Percentiles rank a stretch among this genome's conserved stretches.
phyloP scores from a whole-genome alignment of 2,797 vertebrate genomes.

The Austrolebias charrua region DNA sequence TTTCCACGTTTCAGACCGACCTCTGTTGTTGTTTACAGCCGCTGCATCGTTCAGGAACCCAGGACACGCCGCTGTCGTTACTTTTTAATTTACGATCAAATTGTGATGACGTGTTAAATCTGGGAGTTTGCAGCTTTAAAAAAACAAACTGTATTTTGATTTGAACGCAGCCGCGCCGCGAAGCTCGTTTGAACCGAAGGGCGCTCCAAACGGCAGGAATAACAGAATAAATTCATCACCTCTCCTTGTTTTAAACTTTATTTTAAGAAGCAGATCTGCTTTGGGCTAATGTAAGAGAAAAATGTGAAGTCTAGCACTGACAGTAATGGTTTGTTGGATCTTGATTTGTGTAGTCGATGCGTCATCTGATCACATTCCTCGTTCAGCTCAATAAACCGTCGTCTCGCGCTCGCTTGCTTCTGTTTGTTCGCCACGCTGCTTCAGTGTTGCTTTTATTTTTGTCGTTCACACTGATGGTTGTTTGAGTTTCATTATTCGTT shows the following conservation, averaged over 20 bases:
- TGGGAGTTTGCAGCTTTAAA: conserved; percentile 12
- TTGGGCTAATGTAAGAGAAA: conserved; percentile 8
- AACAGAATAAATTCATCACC: conserved; percentile 13
- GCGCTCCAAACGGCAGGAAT: conserved; percentile 21
- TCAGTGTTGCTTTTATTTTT: conserved; percentile 11
- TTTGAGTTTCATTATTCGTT: conserved; percentile 32
- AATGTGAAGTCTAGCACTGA: conserved; percentile 23
- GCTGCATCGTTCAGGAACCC: conserved; percentile 32
- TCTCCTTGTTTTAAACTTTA: conserved; percentile 12
- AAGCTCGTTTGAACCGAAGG: conserved; percentile 33
- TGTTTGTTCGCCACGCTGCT: conserved; percentile 29
- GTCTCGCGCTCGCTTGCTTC: conserved; percentile 57
- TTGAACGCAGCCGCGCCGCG: conserved; percentile 34
- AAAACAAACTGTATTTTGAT: conserved; percentile 26
- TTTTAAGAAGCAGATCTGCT: conserved; percentile 23
- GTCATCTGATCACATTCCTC: conserved; percentile 56
- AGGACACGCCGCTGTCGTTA: conserved; percentile 18
- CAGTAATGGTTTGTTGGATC: neutral
- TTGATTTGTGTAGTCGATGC: conserved; percentile 32
- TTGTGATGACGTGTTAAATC: conserved; percentile 20
- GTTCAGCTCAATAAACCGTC: conserved; percentile 68
- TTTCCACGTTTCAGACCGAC: conserved; percentile 38
- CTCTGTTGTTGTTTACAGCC: conserved; percentile 40
- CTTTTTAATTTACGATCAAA: conserved; percentile 41
- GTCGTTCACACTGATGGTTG: conserved; percentile 30